These are phyloP conservation scores for Lindbergichthys nudifrons DNA, from an alignment of 2,797 vertebrate species.

Conservation along the genomic window DNA sequence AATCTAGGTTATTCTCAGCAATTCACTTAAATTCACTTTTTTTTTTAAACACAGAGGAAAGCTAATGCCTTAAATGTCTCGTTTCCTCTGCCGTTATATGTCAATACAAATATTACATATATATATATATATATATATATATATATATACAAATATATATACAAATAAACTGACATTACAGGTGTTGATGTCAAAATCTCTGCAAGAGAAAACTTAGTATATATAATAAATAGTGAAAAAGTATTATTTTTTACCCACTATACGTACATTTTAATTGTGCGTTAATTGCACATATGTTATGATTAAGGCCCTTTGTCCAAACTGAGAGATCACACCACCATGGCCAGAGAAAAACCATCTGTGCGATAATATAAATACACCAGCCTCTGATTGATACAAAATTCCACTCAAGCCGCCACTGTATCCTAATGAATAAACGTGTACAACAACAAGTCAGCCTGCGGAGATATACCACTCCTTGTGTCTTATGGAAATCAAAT, in stretches of 20 bases:
- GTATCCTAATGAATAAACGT: too few relatives aligned
- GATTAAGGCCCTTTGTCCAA: neutral
- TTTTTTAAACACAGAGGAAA: too few relatives aligned
- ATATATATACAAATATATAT: too few relatives aligned
- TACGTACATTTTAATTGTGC: neutral
- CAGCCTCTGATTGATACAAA: slow-evolving; percentile 24
- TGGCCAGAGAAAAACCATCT: slow-evolving; percentile 9
- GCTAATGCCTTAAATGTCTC: too few relatives aligned
- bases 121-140: too few relatives aligned
- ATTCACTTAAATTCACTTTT: too few relatives aligned
- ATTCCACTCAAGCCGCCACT: slow-evolving; percentile 26
- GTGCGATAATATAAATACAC: slow-evolving; percentile 3
- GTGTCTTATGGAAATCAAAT: slow-evolving; percentile 77
- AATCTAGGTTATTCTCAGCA: neutral
- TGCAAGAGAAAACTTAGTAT: too few relatives aligned
- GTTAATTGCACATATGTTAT: neutral
- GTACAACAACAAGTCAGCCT: slow-evolving; percentile 20
- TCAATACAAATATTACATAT: too few relatives aligned
- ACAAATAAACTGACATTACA: too few relatives aligned
- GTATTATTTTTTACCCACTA: neutral
- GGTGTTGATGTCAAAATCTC: too few relatives aligned
- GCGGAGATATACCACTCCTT: slow-evolving; percentile 39
- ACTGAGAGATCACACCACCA: neutral
- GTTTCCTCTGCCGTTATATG: too few relatives aligned
- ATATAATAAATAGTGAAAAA: neutral